phyloP scores from a whole-genome alignment of 2,113 vertebrate genomes.

The Peromyscus maniculatus region DNA sequence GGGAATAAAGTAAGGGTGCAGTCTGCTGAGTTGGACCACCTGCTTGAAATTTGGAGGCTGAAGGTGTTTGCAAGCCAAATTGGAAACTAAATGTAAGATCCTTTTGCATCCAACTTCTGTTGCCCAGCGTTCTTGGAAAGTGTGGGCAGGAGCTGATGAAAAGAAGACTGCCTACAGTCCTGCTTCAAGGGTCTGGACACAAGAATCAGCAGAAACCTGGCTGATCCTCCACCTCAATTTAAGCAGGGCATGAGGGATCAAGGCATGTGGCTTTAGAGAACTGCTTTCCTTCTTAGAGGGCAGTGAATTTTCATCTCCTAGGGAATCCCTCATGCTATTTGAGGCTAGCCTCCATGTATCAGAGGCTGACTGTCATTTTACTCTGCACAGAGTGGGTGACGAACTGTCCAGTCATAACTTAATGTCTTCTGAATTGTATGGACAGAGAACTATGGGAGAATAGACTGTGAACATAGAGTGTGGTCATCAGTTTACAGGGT shows the following conservation, averaged over 20 bases:
- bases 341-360: neutral
- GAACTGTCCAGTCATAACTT: neutral
- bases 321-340: neutral
- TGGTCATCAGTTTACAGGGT: neutral
- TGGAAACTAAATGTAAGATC: neutral
- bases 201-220: neutral
- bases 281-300: neutral
- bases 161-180: neutral
- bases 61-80: neutral
- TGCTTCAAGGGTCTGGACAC: neutral
- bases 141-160: neutral
- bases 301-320: neutral
- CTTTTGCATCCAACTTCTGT: neutral
- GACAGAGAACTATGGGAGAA: neutral
- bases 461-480: neutral
- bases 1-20: neutral
- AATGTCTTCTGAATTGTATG: neutral
- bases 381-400: neutral
- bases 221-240: neutral
- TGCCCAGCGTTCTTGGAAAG: neutral
- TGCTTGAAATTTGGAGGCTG: constrained; percentile 4
- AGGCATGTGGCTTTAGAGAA: neutral
- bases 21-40: neutral
- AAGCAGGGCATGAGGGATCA: neutral
- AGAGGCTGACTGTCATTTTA: neutral